Conservation (phyloP, 1,140 invertebrate genomes). For the Drosophila fuyamai region DNA sequence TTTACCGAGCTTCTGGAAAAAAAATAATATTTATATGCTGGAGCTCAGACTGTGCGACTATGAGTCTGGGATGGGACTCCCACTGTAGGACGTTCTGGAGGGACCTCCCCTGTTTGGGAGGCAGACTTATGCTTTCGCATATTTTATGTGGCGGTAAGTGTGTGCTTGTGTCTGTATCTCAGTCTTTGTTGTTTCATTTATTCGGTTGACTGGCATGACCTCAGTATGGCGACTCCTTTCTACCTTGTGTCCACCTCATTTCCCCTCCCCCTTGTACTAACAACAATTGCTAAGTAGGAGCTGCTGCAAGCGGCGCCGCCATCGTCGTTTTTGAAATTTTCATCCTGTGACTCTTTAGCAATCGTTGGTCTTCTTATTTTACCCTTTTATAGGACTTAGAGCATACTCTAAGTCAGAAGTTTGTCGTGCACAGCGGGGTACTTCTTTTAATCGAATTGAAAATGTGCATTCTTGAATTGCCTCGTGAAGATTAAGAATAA, state of each 20-base stretch:
- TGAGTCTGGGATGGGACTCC: conserved; percentile 23
- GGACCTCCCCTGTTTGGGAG: conserved; percentile 20
- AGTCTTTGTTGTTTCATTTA: conserved; percentile 79
- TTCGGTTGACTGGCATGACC: conserved; percentile 81
- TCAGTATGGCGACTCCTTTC: conserved; percentile 57
- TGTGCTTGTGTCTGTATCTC: conserved; percentile 30
- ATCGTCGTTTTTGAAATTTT: conserved; percentile 43
- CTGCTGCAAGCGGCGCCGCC: conserved; percentile 42
- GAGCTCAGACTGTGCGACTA: conserved; percentile 25
- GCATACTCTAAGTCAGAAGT: conserved; percentile 24
- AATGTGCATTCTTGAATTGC: conserved; percentile 7
- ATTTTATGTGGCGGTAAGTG: conserved; percentile 62
- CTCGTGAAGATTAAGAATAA: not conserved
- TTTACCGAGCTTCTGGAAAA: conserved; percentile 53
- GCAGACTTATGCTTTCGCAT: conserved; percentile 72
- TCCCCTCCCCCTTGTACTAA: conserved; percentile 5
- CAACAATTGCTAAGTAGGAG: conserved; percentile 54
- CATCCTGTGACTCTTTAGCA: conserved; percentile 38
- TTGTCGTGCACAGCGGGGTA: conserved; percentile 18
- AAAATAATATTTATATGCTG: conserved; percentile 73
- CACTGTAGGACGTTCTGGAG: conserved; percentile 58
- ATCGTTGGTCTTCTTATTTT: conserved; percentile 23
- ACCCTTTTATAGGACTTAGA: conserved; percentile 28
- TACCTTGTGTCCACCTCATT: conserved; percentile 6
- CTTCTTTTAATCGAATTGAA: conserved; percentile 12